Evolutionary conservation across 1,140 invertebrate genomes (phyloP).

Genomic region (Bombus impatiens): DNA sequence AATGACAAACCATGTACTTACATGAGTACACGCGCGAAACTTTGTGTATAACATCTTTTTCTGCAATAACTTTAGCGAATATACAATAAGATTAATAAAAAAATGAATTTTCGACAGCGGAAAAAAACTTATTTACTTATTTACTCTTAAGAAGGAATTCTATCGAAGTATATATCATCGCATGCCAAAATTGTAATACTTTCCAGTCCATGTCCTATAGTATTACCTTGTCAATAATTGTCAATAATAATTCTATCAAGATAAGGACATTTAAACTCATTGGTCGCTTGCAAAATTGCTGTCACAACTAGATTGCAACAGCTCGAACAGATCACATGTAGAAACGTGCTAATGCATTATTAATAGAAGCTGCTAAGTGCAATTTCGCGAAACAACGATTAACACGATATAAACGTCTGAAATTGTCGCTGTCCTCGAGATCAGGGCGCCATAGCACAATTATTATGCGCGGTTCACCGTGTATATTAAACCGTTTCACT

Average conservation of each 20-base stretch:
- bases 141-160: too few relatives aligned
- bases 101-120: neutral
- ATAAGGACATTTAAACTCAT: neutral
- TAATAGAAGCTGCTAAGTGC: slow-evolving; percentile 19
- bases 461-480: slow-evolving; percentile 50
- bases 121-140: neutral
- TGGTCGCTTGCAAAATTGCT: neutral
- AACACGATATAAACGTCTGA: slow-evolving; percentile 45
- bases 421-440: slow-evolving; percentile 49
- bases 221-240: neutral
- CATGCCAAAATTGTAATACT: neutral
- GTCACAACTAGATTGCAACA: neutral
- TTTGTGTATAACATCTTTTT: too few relatives aligned
- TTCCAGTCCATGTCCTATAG: too few relatives aligned
- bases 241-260: neutral
- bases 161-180: neutral
- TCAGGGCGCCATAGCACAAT: slow-evolving; percentile 37
- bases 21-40: too few relatives aligned
- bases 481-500: slow-evolving; percentile 57
- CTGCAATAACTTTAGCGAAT: too few relatives aligned
- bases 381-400: slow-evolving; percentile 32
- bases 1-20: too few relatives aligned
- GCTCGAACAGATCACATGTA: neutral
- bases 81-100: neutral
- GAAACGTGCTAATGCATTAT: neutral